These are phyloP conservation scores for Drosophila tripunctata DNA, from an alignment of 2,888 invertebrate species.

Conservation along the genomic window DNA sequence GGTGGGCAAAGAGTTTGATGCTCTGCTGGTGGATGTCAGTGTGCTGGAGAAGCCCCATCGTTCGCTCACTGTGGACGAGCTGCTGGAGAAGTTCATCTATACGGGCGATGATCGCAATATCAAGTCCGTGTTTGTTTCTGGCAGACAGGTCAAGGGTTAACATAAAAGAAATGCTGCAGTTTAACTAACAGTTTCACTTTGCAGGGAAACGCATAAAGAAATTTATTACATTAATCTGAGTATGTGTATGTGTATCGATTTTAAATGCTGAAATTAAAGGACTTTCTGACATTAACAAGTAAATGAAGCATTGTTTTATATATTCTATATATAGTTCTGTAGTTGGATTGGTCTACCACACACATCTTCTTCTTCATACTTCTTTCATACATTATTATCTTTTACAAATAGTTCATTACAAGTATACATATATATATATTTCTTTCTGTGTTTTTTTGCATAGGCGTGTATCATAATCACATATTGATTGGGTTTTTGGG, in stretches of 20 bases:
- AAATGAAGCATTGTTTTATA: constrained; percentile 34
- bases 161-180: neutral
- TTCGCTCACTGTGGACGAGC: constrained; percentile 86
- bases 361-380: constrained; percentile 9
- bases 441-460: constrained; percentile 35
- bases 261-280: constrained; percentile 59
- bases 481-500: constrained; percentile 63
- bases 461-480: constrained; percentile 66
- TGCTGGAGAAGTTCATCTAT: constrained; percentile 91
- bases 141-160: constrained; percentile 85
- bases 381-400: constrained; percentile 1
- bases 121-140: constrained; percentile 90
- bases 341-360: constrained; percentile 34
- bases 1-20: constrained; percentile 94
- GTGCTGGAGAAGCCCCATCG: constrained; percentile 86
- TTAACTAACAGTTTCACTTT: constrained; percentile 48
- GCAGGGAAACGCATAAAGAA: constrained; percentile 50
- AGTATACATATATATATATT: constrained; percentile 36
- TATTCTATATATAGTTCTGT: constrained; percentile 30
- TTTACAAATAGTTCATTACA: constrained; percentile 36
- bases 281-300: constrained; percentile 34
- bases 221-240: constrained; percentile 52
- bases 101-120: constrained; percentile 94
- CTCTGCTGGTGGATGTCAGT: constrained; percentile 90
- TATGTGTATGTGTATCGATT: constrained; percentile 33